Conservation (phyloP, 1,140 invertebrate species). For the Atta cephalotes region DNA sequence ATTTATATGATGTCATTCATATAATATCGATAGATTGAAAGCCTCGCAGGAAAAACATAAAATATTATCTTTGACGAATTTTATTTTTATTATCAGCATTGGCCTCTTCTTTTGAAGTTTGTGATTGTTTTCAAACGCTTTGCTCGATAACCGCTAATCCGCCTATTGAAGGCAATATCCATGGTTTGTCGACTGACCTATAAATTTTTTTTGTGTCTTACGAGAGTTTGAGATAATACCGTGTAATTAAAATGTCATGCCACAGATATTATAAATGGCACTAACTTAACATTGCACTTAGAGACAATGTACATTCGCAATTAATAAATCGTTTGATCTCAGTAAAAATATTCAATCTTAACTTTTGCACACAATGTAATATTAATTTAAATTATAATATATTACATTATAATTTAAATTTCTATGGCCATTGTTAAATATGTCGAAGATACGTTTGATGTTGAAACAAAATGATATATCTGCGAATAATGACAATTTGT, state of each 20-base stretch:
- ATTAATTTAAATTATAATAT: not conserved
- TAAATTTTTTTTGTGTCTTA: constrained; percentile 19
- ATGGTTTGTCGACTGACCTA: constrained; percentile 63
- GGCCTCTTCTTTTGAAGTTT: constrained; percentile 67
- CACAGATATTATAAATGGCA: not conserved
- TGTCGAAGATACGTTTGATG: not conserved
- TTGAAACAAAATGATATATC: not conserved
- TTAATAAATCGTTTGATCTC: constrained; percentile 6
- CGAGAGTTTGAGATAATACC: constrained; percentile 19
- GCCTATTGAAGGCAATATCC: constrained; percentile 39
- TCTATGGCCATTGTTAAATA: not conserved
- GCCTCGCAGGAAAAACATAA: not conserved
- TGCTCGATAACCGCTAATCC: constrained; percentile 69
- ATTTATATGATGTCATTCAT: constrained; percentile 1
- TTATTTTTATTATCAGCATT: constrained; percentile 47
- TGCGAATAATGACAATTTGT: not conserved
- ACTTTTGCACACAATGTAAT: not conserved
- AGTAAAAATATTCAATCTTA: not conserved
- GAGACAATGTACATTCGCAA: not conserved
- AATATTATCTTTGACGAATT: constrained; percentile 68
- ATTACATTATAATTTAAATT: not conserved
- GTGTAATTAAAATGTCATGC: constrained; percentile 14
- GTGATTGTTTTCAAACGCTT: constrained; percentile 72
- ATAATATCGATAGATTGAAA: constrained; percentile 9
- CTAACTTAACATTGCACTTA: not conserved